Base-by-base conservation (phyloP, 2,888 invertebrate species). In the Rhagonycha fulva region DNA sequence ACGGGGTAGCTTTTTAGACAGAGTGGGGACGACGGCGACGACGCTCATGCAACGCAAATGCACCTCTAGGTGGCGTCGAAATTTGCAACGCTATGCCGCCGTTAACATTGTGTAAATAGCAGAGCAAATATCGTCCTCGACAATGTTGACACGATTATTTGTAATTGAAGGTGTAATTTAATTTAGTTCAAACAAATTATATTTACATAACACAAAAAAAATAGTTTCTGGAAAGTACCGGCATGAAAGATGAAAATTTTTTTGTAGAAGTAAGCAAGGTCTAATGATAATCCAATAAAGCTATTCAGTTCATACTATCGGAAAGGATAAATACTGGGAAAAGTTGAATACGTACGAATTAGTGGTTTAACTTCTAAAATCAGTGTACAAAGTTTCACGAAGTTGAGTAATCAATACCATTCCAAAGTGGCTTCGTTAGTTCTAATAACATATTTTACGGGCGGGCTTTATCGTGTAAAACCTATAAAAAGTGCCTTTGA, bases 61-160 rank as follows among this genome's bases (percentile, higher is more conserved):
- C 71, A 72, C 32, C 71, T 66, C 66, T 61, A 69, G 63, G 63
- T 32, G 72, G 26, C 68, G 72, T 66, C 60, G 62, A 68, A 72
- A 72, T 62, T 72, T 72, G 72, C 72, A 72, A 66, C 28, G 28
- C 14, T 26, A 62, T 68, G 62, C 26, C 61, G 67, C 32, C 32
- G n/a, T 19, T 28, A 72, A 72, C 26, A 14, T 72, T 68, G 61
- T 30, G 72, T 14, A 68, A 72, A 60, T n/a, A 47, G 2, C n/a
- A 47, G n/a, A 47, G 47, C 47, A 47, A 47, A 47, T 47, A 47
- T 47, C 47, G 47, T 47, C 47, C 7, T 47, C 47, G 1, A 47
- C 47, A 47, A 47, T 47, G 47, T 47, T 47, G 47, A 47, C 47
- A 47, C n/a, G 7, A n/a, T 47, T 47, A 9, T 47, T n/a, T 47